These are phyloP conservation scores for Caenorhabditis briggsae DNA, from an alignment of 1,140 invertebrate species.

Conservation along the genomic window DNA sequence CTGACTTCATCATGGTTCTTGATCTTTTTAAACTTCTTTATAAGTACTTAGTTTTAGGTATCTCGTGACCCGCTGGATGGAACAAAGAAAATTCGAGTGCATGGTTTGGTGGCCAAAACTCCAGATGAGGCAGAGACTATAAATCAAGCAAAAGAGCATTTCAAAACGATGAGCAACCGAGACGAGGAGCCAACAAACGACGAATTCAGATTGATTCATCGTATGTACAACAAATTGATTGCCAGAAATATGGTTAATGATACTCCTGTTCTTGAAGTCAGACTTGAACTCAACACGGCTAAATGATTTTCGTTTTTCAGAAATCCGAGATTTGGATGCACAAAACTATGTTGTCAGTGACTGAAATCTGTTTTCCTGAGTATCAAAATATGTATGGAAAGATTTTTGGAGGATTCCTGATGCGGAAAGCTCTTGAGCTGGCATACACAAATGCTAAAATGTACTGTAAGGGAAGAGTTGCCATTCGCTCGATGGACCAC, in stretches of 20 bases:
- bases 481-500: slow-evolving; percentile 83
- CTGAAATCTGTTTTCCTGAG: slow-evolving; percentile 84
- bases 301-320: slow-evolving; percentile 76
- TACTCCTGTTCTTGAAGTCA: slow-evolving; percentile 8
- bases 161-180: slow-evolving; percentile 62
- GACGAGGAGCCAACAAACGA: slow-evolving; percentile 82
- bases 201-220: slow-evolving; percentile 81
- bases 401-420: slow-evolving; percentile 87
- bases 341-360: slow-evolving; percentile 81
- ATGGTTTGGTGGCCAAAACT: slow-evolving; percentile 82
- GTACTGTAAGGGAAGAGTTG: slow-evolving; percentile 78
- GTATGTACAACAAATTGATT: slow-evolving; percentile 21
- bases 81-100: slow-evolving; percentile 45
- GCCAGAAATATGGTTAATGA: slow-evolving; percentile 38
- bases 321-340: slow-evolving; percentile 83
- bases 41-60: not conserved
- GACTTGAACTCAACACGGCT: too few relatives aligned
- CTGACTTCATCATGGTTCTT: slow-evolving; percentile 83
- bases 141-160: slow-evolving; percentile 69
- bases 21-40: not conserved
- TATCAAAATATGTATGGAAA: slow-evolving; percentile 86
- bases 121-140: slow-evolving; percentile 82
- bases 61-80: slow-evolving; percentile 37
- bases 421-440: slow-evolving; percentile 85
- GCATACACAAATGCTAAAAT: slow-evolving; percentile 83